These are phyloP conservation scores for Drosophila sordidula DNA, from an alignment of 2,888 invertebrate genomes.

Conservation along the genomic window DNA sequence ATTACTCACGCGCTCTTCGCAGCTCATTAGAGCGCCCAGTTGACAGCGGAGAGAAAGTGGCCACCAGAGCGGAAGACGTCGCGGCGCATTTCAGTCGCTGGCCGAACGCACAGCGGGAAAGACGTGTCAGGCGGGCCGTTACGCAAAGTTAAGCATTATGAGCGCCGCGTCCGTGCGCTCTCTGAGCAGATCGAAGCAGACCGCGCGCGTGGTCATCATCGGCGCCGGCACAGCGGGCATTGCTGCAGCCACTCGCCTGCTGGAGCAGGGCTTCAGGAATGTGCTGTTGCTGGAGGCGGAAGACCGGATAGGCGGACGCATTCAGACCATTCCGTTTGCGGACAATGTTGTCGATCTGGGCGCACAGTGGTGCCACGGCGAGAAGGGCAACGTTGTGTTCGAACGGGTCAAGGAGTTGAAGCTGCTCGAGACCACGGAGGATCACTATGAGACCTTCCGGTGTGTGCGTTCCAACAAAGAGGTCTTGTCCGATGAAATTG, in stretches of 20 bases:
- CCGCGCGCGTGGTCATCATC: conserved; percentile 82
- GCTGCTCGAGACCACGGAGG: conserved; percentile 75
- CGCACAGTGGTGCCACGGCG: conserved; percentile 90
- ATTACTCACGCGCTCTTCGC: conserved; percentile 7
- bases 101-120: conserved; percentile 27
- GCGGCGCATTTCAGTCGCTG: conserved; percentile 49
- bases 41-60: conserved; percentile 14
- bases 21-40: conserved; percentile 20
- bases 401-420: conserved; percentile 85
- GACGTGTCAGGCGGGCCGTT: conserved; percentile 12
- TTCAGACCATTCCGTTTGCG: conserved; percentile 86
- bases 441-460: conserved; percentile 75
- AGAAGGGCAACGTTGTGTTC: conserved; percentile 88
- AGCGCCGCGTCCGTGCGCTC: conserved; percentile 50
- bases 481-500: conserved; percentile 80
- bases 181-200: conserved; percentile 57
- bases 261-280: conserved; percentile 84
- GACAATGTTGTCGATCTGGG: conserved; percentile 89
- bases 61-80: conserved; percentile 8
- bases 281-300: conserved; percentile 88
- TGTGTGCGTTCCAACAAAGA: conserved; percentile 84
- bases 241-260: conserved; percentile 84
- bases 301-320: conserved; percentile 88
- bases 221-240: conserved; percentile 85
- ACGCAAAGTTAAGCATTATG: conserved; percentile 30